A percentile compares a stretch with the other conserved stretches of the same genome.
phyloP scores from a whole-genome alignment of 2,797 vertebrate species.

The Melanogrammus aeglefinus region DNA sequence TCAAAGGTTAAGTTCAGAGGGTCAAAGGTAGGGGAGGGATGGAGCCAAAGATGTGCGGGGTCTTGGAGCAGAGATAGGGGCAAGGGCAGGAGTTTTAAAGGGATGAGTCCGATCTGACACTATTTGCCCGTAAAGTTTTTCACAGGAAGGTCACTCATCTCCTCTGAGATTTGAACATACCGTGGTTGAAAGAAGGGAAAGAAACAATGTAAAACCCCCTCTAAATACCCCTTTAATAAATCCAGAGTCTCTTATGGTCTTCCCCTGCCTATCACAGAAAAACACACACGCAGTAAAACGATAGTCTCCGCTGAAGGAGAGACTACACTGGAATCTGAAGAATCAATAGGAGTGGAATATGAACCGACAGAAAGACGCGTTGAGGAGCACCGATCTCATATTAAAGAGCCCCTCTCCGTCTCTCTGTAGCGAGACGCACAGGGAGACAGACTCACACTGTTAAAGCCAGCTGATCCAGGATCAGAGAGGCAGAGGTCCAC shows the following conservation, averaged over 20 bases:
- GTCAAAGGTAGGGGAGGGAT: background rate
- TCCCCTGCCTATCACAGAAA: background rate
- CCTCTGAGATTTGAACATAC: conserved; percentile 38
- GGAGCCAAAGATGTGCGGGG: too few relatives aligned
- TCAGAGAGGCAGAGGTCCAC: conserved; percentile 59
- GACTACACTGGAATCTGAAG: conserved; percentile 42
- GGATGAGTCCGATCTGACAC: conserved; percentile 21
- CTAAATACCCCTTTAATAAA: background rate
- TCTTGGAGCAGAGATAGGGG: too few relatives aligned
- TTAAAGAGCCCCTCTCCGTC: conserved; percentile 69
- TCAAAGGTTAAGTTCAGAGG: too few relatives aligned
- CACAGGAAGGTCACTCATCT: conserved; percentile 36
- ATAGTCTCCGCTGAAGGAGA: conserved; percentile 29
- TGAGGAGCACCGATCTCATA: conserved; percentile 71
- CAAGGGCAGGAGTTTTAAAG: background rate
- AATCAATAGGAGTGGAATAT: conserved; percentile 69
- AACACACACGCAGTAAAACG: background rate
- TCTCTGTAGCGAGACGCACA: conserved; percentile 39
- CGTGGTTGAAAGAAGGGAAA: conserved; percentile 4
- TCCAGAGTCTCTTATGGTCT: background rate
- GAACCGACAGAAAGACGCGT: conserved; percentile 82
- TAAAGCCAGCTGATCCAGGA: conserved; percentile 64
- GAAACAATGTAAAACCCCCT: background rate
- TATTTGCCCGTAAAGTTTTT: conserved; percentile 9
- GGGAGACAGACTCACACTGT: conserved; percentile 44